Percentiles rank a stretch among this genome's conserved stretches.
Conservation (phyloP, 2,113 vertebrate genomes). For the Trochalopteron elliotii region DNA sequence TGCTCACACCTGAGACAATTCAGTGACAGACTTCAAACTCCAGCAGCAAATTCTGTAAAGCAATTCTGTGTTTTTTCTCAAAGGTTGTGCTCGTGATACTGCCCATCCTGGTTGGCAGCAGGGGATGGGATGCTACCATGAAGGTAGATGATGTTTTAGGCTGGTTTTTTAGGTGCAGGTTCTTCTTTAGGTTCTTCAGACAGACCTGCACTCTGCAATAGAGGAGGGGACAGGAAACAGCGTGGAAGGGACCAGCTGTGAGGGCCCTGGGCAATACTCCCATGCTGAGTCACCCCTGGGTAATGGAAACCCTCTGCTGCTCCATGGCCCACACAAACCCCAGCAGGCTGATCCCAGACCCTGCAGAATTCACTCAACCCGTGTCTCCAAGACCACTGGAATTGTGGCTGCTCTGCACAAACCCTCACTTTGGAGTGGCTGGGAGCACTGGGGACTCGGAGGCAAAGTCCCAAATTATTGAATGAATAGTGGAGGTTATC, state of each 20-base stretch:
- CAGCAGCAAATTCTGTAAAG: background rate
- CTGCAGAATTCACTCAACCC: background rate
- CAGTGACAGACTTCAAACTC: background rate
- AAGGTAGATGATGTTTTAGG: background rate
- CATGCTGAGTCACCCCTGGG: background rate
- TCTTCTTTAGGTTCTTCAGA: background rate
- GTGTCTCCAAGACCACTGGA: background rate
- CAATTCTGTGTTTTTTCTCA: background rate
- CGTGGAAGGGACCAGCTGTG: background rate
- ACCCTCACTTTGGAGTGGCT: background rate
- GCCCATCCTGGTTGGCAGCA: background rate
- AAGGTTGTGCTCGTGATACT: background rate
- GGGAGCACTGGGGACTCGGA: background rate
- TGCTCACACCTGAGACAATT: background rate
- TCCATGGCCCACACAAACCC: background rate
- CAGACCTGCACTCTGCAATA: background rate
- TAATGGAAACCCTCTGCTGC: background rate
- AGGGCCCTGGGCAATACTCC: background rate
- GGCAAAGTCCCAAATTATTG: background rate
- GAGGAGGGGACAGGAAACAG: background rate
- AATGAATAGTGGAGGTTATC: background rate
- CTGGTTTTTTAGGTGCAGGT: background rate
- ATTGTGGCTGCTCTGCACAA: background rate
- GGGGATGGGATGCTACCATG: background rate
- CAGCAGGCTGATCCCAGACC: background rate